Base-by-base conservation (phyloP, 2,797 vertebrate genomes). In the Poeciliopsis infans region DNA sequence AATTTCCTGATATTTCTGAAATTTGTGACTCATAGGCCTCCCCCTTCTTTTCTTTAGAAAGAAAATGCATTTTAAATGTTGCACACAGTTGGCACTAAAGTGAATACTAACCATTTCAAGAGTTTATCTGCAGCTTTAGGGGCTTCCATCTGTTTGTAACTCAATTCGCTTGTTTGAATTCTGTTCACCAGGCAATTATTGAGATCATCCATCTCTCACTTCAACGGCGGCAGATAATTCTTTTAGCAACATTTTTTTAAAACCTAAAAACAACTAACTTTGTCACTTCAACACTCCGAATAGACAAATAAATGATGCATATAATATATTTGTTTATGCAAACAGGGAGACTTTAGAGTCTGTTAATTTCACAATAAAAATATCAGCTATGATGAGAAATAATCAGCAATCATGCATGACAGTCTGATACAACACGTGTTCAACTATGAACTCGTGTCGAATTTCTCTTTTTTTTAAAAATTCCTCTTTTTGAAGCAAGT, bases 161-260 rank as follows among this genome's bases (percentile, higher is more conserved):
- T 70, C 73, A 55, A 76, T 79, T 78, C 59, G 11, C 68, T 76
- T 7, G 74, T 71, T 51, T 79, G 51, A 85, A 74, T 85, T 79
- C 74, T 36, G 33, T 73, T 79, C 2, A 45, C 25, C 43, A 76
- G n/a, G 70, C 66, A 73, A 76, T 74, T 74, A 79, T 82, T 70
- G 70, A 66, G 45, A 76, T 74, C 68, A 76, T 28, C 49, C 31
- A 46, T 15, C 73, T 74, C 70, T 77, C 74, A 64, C 20, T 66
- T 59, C 20, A 53, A 71, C 25, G 49, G 7, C 69, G 66, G 23
- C 18, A 7, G 36, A 10, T 72, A 66, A 72, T 43, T 43, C 1
- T 47, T 78, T 84, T 5, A 59, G 13, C 5, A 23, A 46, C 5
- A n/a, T 33, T 23, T 47, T 47, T 0, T 51, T 2, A 12, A 12